A percentile compares a stretch with the other conserved stretches of the same genome.
Conservation (phyloP, 2,113 vertebrate genomes). For the Physeter macrocephalus region DNA sequence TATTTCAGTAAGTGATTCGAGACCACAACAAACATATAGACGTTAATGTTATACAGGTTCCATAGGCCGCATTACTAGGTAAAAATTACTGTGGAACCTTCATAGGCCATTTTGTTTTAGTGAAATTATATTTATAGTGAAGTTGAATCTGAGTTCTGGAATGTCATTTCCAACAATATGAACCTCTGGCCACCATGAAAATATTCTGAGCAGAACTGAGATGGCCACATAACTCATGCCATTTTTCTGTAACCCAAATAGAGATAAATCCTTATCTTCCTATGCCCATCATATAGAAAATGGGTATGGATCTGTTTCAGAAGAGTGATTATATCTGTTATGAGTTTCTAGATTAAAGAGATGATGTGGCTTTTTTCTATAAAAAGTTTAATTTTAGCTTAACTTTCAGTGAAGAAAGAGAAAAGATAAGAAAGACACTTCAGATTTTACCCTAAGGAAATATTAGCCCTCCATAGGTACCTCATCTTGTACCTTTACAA, state of each 20-base stretch:
- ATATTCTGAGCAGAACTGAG: background rate
- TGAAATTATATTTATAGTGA: background rate
- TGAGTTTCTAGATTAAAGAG: conserved; percentile 27
- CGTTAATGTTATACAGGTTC: conserved; percentile 30
- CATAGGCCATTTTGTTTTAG: background rate
- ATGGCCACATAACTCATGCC: background rate
- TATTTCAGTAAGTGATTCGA: conserved; percentile 72
- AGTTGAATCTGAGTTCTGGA: background rate
- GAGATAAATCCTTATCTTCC: conserved; percentile 20
- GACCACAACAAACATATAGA: background rate
- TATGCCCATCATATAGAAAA: conserved; percentile 37
- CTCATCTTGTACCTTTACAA: background rate
- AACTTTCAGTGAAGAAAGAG: conserved; percentile 23
- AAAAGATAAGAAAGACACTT: conserved; percentile 37
- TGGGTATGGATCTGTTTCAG: conserved; percentile 50
- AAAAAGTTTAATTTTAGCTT: conserved; percentile 46
- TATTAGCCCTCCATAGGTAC: background rate
- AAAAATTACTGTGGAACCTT: background rate
- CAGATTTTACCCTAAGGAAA: background rate
- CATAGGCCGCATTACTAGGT: background rate
- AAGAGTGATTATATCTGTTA: conserved; percentile 20
- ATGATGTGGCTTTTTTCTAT: conserved; percentile 24
- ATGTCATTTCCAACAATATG: background rate
- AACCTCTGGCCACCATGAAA: background rate
- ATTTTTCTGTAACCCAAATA: conserved; percentile 51